phyloP scores from a whole-genome alignment of 2,113 vertebrate species.

The Geococcyx californianus region DNA sequence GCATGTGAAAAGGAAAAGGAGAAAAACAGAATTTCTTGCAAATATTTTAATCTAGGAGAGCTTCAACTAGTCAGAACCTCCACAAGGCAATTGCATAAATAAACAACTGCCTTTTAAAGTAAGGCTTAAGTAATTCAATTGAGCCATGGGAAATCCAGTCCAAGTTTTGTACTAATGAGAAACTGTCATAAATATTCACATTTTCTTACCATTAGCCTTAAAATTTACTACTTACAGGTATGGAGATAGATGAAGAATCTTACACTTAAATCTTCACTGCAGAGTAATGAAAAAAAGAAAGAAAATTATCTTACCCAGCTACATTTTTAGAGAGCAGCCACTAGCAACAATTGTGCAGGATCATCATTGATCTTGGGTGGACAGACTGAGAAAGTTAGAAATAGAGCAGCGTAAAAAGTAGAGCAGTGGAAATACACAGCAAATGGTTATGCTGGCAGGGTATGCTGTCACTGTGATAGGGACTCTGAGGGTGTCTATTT shows the following conservation, averaged over 20 bases:
- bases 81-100: slow-evolving; percentile 47
- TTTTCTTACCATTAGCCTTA: slow-evolving; percentile 42
- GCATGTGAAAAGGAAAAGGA: background rate
- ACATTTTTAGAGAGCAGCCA: slow-evolving; percentile 17
- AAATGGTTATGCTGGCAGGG: background rate
- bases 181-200: slow-evolving; percentile 63
- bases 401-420: background rate
- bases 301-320: slow-evolving; percentile 37
- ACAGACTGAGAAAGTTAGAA: background rate
- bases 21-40: background rate
- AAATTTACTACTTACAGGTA: slow-evolving; percentile 45
- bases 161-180: slow-evolving; percentile 38
- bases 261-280: background rate
- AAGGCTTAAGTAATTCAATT: slow-evolving; percentile 42
- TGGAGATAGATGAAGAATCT: slow-evolving; percentile 6
- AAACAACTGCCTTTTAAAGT: slow-evolving; percentile 54
- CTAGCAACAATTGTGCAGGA: background rate
- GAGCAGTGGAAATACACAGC: background rate
- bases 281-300: slow-evolving; percentile 42
- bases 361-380: slow-evolving; percentile 4
- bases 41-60: background rate
- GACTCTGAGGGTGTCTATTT: slow-evolving; percentile 1
- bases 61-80: slow-evolving; percentile 17
- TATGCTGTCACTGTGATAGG: background rate
- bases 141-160: slow-evolving; percentile 34